Conservation (phyloP, 2,888 invertebrate genomes). For the Dynastes grantii region DNA sequence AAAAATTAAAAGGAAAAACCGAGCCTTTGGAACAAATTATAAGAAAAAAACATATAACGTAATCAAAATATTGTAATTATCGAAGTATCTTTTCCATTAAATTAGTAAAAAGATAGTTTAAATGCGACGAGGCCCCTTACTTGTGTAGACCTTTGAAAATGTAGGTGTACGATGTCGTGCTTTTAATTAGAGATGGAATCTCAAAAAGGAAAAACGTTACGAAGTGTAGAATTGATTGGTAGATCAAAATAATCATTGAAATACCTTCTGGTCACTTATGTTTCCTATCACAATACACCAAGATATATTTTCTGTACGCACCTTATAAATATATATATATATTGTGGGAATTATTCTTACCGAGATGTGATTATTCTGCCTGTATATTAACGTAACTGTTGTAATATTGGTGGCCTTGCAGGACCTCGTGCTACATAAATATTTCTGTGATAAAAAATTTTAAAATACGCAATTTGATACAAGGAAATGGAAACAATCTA, state of each 20-base stretch:
- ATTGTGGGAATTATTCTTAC: not conserved
- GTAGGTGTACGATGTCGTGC: not conserved
- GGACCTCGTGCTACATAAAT: slow-evolving; percentile 53
- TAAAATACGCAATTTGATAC: slow-evolving; percentile 46
- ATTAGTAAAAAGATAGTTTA: slow-evolving; percentile 15
- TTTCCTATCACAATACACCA: slow-evolving; percentile 6
- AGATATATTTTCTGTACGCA: slow-evolving; percentile 1
- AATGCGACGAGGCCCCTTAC: slow-evolving; percentile 49
- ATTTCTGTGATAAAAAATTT: slow-evolving; percentile 51
- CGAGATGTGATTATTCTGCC: slow-evolving; percentile 42
- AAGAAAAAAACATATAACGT: slow-evolving; percentile 9
- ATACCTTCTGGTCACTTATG: not conserved
- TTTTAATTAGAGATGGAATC: slow-evolving; percentile 27
- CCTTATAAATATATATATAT: slow-evolving; percentile 5
- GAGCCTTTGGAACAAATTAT: slow-evolving; percentile 45
- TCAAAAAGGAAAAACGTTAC: not conserved
- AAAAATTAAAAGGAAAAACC: slow-evolving; percentile 14
- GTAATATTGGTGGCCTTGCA: slow-evolving; percentile 51
- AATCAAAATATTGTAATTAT: slow-evolving; percentile 33
- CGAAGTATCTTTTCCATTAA: not conserved
- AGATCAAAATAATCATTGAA: not conserved
- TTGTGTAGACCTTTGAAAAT: slow-evolving; percentile 15
- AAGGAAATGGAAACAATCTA: slow-evolving; percentile 6
- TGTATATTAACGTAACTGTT: slow-evolving; percentile 40
- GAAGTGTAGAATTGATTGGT: not conserved